phyloP scores from a whole-genome alignment of 2,113 vertebrate genomes.

The Microcebus jonahi region DNA sequence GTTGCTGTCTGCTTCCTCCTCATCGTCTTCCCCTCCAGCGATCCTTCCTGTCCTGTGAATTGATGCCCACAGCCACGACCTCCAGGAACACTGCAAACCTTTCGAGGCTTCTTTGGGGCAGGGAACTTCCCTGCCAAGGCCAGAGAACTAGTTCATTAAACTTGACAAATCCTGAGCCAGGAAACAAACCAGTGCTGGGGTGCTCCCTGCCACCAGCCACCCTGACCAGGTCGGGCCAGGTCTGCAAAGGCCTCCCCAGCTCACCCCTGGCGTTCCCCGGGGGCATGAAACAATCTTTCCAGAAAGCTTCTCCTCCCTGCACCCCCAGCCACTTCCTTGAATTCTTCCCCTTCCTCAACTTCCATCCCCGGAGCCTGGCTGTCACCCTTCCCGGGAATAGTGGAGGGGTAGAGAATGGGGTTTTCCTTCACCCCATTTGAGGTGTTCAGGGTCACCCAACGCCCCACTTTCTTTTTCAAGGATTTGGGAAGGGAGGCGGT shows the following conservation, averaged over 20 bases:
- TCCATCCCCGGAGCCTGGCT: not conserved
- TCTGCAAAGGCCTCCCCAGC: not conserved
- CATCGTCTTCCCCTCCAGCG: not conserved
- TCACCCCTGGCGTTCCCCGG: not conserved
- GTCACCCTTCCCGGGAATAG: not conserved
- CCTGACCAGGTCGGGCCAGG: not conserved
- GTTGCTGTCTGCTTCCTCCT: not conserved
- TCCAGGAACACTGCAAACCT: not conserved
- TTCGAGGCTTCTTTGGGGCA: not conserved
- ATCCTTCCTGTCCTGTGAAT: not conserved
- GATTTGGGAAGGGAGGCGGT: not conserved
- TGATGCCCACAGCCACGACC: not conserved
- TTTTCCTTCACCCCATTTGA: not conserved
- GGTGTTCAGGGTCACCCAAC: not conserved
- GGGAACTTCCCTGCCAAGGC: not conserved
- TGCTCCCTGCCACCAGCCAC: not conserved
- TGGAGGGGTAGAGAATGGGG: too few relatives aligned
- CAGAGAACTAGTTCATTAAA: not conserved
- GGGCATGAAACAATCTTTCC: not conserved
- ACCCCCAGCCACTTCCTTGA: not conserved
- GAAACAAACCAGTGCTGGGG: not conserved
- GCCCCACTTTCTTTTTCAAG: not conserved
- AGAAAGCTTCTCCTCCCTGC: not conserved
- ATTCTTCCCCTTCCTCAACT: not conserved
- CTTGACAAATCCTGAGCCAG: not conserved